Conservation (phyloP, 2,113 vertebrate genomes). For the human region GRCh38 chr14:99596501-99597000, state of each 20-base stretch:
- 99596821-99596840: accelerated
- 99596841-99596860: background rate
- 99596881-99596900: accelerated
- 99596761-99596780: background rate
- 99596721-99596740: background rate
- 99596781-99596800: background rate
- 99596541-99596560: constrained; percentile 18
- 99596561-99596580: background rate
- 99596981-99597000: background rate
- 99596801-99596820: background rate
- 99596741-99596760: too few species aligned
- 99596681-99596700: background rate
- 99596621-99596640: background rate
- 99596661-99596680: background rate
- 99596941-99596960: background rate
- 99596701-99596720: background rate
- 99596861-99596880: too few species aligned
- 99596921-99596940: background rate
- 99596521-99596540: background rate
- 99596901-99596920: background rate
- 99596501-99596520: background rate
- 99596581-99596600: background rate
- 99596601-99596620: accelerated
- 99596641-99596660: background rate
- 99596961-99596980: background rate